Evolutionary conservation across 2,797 vertebrate genomes (phyloP).

Genomic region (Ctenopoma kingsleyae): DNA sequence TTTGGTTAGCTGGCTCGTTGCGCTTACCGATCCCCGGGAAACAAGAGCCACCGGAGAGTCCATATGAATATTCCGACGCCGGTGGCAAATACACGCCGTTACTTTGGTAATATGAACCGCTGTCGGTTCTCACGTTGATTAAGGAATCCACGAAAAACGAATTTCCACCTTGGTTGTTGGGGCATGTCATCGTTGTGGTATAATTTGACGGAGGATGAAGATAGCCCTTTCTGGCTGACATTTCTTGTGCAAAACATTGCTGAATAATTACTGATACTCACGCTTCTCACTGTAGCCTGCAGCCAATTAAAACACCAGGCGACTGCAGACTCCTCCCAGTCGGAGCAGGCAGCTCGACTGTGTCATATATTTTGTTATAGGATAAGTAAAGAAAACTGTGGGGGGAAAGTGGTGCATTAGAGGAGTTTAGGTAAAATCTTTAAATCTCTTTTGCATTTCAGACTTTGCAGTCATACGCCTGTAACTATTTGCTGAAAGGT

Average conservation of each 20-base stretch:
- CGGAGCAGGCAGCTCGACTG: slow-evolving; percentile 79
- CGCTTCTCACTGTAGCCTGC: slow-evolving; percentile 90
- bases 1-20: slow-evolving; percentile 88
- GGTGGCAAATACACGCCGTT: slow-evolving; percentile 93
- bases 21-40: slow-evolving; percentile 93
- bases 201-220: slow-evolving; percentile 98
- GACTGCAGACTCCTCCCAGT: slow-evolving; percentile 93
- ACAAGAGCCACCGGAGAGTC: slow-evolving; percentile 93
- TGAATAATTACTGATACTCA: slow-evolving; percentile 99
- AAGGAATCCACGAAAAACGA: slow-evolving; percentile 98
- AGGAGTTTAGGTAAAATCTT: slow-evolving; percentile 40
- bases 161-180: slow-evolving; percentile 95
- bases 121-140: slow-evolving; percentile 93
- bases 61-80: slow-evolving; percentile 93
- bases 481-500: slow-evolving; percentile 64
- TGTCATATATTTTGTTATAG: slow-evolving; percentile 88
- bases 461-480: slow-evolving; percentile 13
- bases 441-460: slow-evolving; percentile 36
- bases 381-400: slow-evolving; percentile 70
- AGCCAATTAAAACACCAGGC: slow-evolving; percentile 97
- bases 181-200: slow-evolving; percentile 98
- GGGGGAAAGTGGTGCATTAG: slow-evolving; percentile 43
- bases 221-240: slow-evolving; percentile 99
- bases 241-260: slow-evolving; percentile 99
- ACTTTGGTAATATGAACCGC: slow-evolving; percentile 91